phyloP scores from a whole-genome alignment of 1,140 invertebrate genomes.

The Venustaconcha ellipsiformis region DNA sequence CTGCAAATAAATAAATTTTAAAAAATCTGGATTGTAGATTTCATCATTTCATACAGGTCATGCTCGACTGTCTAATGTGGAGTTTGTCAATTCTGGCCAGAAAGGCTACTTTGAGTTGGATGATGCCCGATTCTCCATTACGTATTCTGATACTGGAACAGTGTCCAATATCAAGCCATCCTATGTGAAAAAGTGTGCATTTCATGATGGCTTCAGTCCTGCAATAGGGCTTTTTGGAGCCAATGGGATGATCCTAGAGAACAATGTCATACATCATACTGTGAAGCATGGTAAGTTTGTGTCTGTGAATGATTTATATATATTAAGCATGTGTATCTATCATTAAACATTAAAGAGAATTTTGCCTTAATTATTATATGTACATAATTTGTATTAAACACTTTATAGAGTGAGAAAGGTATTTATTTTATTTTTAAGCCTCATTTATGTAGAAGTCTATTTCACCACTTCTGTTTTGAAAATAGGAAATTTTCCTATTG shows the following conservation, averaged over 20 bases:
- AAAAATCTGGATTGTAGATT: no score
- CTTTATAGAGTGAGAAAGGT: no score
- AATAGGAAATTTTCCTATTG: no score
- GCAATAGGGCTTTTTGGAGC: constrained; percentile 56
- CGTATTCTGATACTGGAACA: constrained; percentile 44
- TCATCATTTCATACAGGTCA: constrained; percentile 38
- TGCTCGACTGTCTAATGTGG: constrained; percentile 49
- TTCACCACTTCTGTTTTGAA: no score
- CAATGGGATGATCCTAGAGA: constrained; percentile 33
- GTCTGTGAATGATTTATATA: not conserved
- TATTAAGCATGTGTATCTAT: not conserved
- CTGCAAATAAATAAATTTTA: no score
- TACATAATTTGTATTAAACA: no score
- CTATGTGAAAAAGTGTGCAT: constrained; percentile 46
- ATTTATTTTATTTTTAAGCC: no score
- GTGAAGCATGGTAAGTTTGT: constrained; percentile 30
- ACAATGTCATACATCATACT: constrained; percentile 49
- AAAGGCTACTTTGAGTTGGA: constrained; percentile 47
- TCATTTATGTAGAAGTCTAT: no score
- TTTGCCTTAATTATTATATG: not conserved
- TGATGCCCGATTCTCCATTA: constrained; percentile 58
- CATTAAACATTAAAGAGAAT: not conserved
- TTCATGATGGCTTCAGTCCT: constrained; percentile 55
- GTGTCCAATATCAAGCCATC: constrained; percentile 27
- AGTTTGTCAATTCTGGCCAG: constrained; percentile 59